Base-by-base conservation (phyloP, 2,113 vertebrate genomes). In the Atlantisia rogersi region DNA sequence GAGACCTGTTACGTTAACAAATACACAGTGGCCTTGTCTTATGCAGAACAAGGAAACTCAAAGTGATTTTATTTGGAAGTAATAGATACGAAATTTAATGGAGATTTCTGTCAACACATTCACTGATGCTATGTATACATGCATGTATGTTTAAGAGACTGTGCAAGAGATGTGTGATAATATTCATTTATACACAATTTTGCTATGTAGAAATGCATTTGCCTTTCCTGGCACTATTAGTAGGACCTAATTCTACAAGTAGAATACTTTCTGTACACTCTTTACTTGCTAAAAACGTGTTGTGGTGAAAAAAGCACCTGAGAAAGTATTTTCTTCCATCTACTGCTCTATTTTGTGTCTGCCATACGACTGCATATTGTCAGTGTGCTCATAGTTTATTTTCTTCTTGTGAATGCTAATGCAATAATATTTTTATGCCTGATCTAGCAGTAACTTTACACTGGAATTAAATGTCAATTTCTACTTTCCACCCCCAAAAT, bases 401-500 rank as follows among this genome's bases (percentile, higher is more conserved):
- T 90, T 94, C 89, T 95, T 90, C 73, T 32, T 70, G 75, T 50
- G 87, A 95, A 58, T 92, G 77, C 67, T 73, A 95, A 95, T 84
- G 86, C 85, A 96, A 92, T 83, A 96, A 96, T 93, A 94, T 77
- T 94, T 88, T 94, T 90, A 80, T 94, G 58, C 81, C 84, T 96
- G 64, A 88, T 83, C 90, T 84, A 92, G 67, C n/a, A 86, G 74
- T 92, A 96, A 80, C 86, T 97, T 95, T 95, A 97, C 52, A 94
- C 65, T 97, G 82, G 83, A 97, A 92, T 98, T 95, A 94, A 95
- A 96, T 80, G 86, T 92, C 84, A 92, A 90, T 91, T 95, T 94
- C 92, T 96, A 84, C 93, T 93, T 96, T 64, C 65, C 74, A 89
- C 68, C 31, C 75, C 80, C 92, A 93, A 95, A 93, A 88, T 84